Evolutionary conservation across 2,888 invertebrate species (phyloP), one percentile per base, ranked within the genome.

Genomic region (Agonum fuliginosum): DNA sequence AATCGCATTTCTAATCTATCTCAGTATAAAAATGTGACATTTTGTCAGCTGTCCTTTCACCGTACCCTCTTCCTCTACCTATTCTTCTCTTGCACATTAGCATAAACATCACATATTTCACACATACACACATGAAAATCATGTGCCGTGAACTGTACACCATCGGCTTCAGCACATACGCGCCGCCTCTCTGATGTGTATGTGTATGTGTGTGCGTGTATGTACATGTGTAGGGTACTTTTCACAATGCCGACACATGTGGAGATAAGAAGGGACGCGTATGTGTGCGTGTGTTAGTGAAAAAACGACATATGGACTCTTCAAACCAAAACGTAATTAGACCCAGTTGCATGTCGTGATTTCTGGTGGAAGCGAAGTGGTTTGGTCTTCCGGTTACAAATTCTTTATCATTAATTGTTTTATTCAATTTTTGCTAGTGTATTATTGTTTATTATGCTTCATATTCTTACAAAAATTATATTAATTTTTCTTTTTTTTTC

Each of bases 301-400:
- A 19, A 46, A 19, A 22, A 24, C 34, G 71, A 27, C 71, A 71
- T 71, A 71, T 71, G 71, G 71, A 27, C 71, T 51, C 71, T 58
- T 43, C 20, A 48, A 71, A 46, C 71, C 48, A 51, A 62, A 71
- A 71, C 51, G 19, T 71, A 71, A 71, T 71, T 71, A 71, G 51
- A 17, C 17, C 30, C 51, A 19, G 51, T 6, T 30, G 51, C 46
- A 2, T 19, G 71, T 48, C 19, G 67, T 67, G 67, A 67, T 67
- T 67, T 17, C n/a, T 67, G 10, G 12, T 46, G n/a, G n/a, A n/a
- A n/a, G n/a, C n/a, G n/a, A n/a, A n/a, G n/a, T n/a, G n/a, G n/a
- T n/a, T n/a, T n/a, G 1, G 24, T 22, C n/a, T 62, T 62, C 30
- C 62, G 22, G 24, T 3, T n/a, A n/a, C n/a, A n/a, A n/a, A n/a